Conservation (phyloP, 2,113 vertebrate species). For the Periophthalmodon schlosseri region DNA sequence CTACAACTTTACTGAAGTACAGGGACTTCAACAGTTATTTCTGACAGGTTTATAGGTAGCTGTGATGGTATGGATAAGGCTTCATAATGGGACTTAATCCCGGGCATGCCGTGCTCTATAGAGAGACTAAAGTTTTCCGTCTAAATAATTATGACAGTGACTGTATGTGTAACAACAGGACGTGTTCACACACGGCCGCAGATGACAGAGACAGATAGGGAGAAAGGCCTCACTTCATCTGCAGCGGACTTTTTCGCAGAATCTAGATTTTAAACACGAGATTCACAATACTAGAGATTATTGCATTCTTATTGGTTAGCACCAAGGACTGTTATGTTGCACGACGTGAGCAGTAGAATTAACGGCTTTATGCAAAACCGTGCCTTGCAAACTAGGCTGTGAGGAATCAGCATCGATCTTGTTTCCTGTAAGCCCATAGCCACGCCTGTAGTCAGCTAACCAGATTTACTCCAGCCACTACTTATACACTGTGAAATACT, state of each 20-base stretch:
- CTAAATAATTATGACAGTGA: conserved; percentile 15
- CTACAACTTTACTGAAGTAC: not conserved
- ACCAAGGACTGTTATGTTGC: not conserved
- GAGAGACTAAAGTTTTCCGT: conserved; percentile 22
- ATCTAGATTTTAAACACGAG: conserved; percentile 1
- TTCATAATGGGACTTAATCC: not conserved
- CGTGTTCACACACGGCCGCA: conserved; percentile 30
- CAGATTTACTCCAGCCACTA: conserved; percentile 36
- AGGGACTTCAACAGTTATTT: not conserved
- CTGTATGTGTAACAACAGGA: conserved; percentile 34
- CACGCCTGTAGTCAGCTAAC: conserved; percentile 74
- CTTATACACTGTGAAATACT: not conserved
- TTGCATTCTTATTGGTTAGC: not conserved
- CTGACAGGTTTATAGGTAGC: not conserved
- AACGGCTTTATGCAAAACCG: conserved; percentile 20
- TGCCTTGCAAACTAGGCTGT: conserved; percentile 45
- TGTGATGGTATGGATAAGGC: not conserved
- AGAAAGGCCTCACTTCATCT: conserved; percentile 50
- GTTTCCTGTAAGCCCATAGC: conserved; percentile 74
- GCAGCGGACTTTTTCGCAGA: conserved; percentile 43
- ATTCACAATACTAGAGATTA: not conserved
- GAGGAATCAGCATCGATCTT: conserved; percentile 59
- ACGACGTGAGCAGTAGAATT: not conserved
- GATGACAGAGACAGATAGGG: conserved; percentile 35
- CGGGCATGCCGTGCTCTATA: not conserved